phyloP scores from a whole-genome alignment of 1,140 invertebrate species.

The Dendrolimus kikuchii region DNA sequence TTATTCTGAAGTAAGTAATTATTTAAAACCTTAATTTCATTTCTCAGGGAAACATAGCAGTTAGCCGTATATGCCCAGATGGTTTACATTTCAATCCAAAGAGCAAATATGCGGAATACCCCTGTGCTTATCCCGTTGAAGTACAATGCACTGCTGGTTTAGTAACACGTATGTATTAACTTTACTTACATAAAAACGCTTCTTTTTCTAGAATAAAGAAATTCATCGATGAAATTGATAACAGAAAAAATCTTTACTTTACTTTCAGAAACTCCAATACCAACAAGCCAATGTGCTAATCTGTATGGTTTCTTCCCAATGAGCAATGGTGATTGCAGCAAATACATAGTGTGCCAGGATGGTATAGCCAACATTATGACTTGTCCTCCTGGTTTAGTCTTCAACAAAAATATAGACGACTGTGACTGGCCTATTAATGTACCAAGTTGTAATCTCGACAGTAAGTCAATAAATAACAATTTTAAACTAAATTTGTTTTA shows the following conservation, averaged over 20 bases:
- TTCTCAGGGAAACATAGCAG: conserved; percentile 28
- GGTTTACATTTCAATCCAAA: conserved; percentile 37
- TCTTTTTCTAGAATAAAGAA: background rate
- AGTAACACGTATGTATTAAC: conserved; percentile 18
- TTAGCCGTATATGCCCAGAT: conserved; percentile 30
- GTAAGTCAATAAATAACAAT: conserved; percentile 39
- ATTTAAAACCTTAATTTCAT: conserved; percentile 6
- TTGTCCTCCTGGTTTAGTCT: conserved; percentile 87
- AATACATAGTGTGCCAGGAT: conserved; percentile 86
- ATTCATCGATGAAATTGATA: no score
- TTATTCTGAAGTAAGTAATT: background rate
- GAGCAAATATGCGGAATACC: conserved; percentile 28
- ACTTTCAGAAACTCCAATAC: conserved; percentile 48
- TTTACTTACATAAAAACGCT: background rate
- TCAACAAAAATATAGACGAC: conserved; percentile 79
- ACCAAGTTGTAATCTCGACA: conserved; percentile 78
- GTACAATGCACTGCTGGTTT: conserved; percentile 22
- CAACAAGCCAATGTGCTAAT: conserved; percentile 84
- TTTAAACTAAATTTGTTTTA: no score
- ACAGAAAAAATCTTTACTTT: background rate
- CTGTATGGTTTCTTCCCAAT: conserved; percentile 86
- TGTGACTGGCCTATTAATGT: conserved; percentile 90
- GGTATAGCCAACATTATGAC: conserved; percentile 75
- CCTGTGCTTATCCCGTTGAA: conserved; percentile 32
- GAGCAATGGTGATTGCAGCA: conserved; percentile 79